A percentile compares a stretch with the other conserved stretches of the same genome.
Conservation (phyloP, 2,797 vertebrate species). For the Myotis vivesi region DNA sequence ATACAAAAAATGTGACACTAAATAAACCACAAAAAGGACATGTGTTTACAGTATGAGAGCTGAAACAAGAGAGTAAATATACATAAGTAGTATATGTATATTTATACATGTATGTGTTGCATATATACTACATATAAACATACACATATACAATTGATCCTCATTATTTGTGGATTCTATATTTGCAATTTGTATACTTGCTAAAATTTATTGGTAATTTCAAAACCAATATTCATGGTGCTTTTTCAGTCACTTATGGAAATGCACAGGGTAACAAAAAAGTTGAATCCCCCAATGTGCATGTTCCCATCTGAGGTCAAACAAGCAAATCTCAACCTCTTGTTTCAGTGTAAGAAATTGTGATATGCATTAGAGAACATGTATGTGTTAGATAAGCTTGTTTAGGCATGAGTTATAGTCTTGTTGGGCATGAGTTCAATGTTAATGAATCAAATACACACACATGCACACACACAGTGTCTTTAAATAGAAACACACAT, state of each 20-base stretch:
- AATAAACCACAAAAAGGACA: neutral
- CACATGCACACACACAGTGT: neutral
- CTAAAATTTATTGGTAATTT: neutral
- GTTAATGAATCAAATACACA: neutral
- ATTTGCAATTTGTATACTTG: neutral
- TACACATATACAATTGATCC: neutral
- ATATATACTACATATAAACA: neutral
- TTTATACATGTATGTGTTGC: neutral
- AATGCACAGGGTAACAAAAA: neutral
- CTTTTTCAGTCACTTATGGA: neutral
- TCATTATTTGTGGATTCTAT: neutral
- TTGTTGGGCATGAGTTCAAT: neutral
- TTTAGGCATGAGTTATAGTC: neutral
- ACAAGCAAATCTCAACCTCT: neutral
- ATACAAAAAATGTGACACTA: neutral
- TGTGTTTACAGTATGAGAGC: neutral
- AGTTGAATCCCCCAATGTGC: fast-evolving
- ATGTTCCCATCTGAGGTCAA: neutral
- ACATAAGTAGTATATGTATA: neutral
- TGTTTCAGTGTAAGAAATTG: neutral
- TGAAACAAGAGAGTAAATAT: neutral
- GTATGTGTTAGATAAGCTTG: neutral
- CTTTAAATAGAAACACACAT: constrained; percentile 18
- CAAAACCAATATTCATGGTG: neutral
- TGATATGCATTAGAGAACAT: neutral